A percentile compares a stretch with the other conserved stretches of the same genome.
phyloP scores from a whole-genome alignment of 1,140 invertebrate genomes.

The Drosophila novamexicana region DNA sequence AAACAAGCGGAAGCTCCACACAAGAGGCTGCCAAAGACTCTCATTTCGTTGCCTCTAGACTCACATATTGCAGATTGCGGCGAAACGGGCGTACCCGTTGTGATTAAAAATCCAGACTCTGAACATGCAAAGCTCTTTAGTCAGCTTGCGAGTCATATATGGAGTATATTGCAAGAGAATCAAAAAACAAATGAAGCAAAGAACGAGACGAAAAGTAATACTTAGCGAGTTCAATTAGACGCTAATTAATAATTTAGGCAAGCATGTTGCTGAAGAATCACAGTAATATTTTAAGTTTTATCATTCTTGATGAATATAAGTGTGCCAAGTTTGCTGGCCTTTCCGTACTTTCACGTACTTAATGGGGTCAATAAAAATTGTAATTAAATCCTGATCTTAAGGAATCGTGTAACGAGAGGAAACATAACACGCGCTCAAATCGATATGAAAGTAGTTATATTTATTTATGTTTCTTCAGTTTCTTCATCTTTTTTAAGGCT shows the following conservation, averaged over 20 bases:
- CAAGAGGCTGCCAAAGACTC: slow-evolving; percentile 82
- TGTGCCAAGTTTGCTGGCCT: no score
- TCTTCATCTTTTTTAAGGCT: slow-evolving; percentile 79
- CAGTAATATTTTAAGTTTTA: no score
- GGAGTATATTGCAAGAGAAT: slow-evolving; percentile 19
- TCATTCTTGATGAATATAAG: no score
- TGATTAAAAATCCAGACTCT: slow-evolving; percentile 88
- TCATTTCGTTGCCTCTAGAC: slow-evolving; percentile 92
- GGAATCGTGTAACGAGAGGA: no score
- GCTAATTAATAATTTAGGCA: no score
- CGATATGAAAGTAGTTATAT: neutral
- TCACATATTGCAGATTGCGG: slow-evolving; percentile 88
- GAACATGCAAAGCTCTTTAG: slow-evolving; percentile 66
- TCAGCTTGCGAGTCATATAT: slow-evolving; percentile 49
- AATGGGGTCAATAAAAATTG: no score
- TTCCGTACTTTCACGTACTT: no score
- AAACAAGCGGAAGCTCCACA: slow-evolving; percentile 75
- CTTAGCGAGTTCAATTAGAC: neutral
- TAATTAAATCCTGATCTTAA: no score
- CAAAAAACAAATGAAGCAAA: neutral
- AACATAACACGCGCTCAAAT: no score
- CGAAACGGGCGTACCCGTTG: slow-evolving; percentile 91
- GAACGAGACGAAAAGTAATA: neutral
- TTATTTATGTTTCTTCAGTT: slow-evolving; percentile 76
- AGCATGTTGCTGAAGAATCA: no score